Evolutionary conservation across 2,888 invertebrate genomes (phyloP).

Genomic region (Mesoligia furuncula): DNA sequence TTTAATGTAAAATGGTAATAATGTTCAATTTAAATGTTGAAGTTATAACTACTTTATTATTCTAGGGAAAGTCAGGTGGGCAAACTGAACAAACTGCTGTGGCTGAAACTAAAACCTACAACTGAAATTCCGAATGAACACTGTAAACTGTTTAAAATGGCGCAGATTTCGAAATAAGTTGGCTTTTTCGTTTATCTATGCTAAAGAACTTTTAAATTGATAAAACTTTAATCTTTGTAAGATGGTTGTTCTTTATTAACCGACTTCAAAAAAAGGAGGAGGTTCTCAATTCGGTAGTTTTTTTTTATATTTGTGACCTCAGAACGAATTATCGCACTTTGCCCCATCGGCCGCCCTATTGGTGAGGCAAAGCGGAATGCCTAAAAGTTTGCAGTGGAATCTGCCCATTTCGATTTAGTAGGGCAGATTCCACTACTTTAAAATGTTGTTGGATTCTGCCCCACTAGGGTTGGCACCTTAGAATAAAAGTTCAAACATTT

Average conservation of each 20-base stretch:
- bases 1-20: slow-evolving; percentile 3
- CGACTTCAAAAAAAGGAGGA: too few species aligned
- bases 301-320: too few species aligned
- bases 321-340: too few species aligned
- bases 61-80: slow-evolving; percentile 27
- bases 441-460: too few species aligned
- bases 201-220: not conserved
- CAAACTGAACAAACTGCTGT: slow-evolving; percentile 22
- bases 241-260: not conserved
- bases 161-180: slow-evolving; percentile 20
- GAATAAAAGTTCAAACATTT: too few species aligned
- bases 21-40: slow-evolving; percentile 23
- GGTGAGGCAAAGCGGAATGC: too few species aligned
- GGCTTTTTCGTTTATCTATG: not conserved
- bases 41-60: slow-evolving; percentile 43
- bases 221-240: slow-evolving; percentile 1
- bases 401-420: too few species aligned
- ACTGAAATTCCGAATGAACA: slow-evolving; percentile 25
- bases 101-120: slow-evolving; percentile 44
- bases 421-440: too few species aligned
- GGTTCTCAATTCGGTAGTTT: too few species aligned
- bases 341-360: too few species aligned
- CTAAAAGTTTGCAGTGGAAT: too few species aligned
- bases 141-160: slow-evolving; percentile 28
- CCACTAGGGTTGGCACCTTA: too few species aligned